Conservation (phyloP, 2,888 invertebrate genomes). For the Drosophila antonietae region DNA sequence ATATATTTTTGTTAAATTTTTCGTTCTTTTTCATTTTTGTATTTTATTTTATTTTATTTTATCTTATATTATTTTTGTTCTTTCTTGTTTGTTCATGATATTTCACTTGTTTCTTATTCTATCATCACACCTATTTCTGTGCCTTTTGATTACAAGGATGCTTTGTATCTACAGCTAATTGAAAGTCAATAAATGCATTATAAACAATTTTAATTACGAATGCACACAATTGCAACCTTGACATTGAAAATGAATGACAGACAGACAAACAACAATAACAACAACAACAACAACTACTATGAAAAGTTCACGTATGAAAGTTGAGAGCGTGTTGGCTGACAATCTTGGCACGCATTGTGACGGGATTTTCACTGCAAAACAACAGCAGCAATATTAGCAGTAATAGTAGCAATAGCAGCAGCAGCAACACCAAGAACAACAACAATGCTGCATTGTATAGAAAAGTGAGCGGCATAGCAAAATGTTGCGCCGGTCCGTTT, state of each 20-base stretch:
- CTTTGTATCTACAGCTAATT: conserved; percentile 65
- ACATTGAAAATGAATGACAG: conserved; percentile 78
- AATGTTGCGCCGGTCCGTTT: conserved; percentile 43
- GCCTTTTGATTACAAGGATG: conserved; percentile 64
- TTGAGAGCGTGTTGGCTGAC: conserved; percentile 49
- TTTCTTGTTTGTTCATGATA: conserved; percentile 26
- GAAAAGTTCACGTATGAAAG: conserved; percentile 79
- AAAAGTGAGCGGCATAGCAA: conserved; percentile 69
- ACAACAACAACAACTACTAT: conserved; percentile 25
- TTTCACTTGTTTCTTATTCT: conserved; percentile 23
- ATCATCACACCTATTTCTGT: conserved; percentile 29
- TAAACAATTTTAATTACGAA: conserved; percentile 59
- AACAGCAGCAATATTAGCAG: conserved; percentile 5
- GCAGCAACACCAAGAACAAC: conserved; percentile 16
- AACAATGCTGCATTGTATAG: conserved; percentile 38
- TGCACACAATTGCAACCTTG: conserved; percentile 64
- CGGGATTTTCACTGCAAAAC: conserved; percentile 67
- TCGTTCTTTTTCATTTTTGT: neutral
- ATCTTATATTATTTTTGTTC: neutral
- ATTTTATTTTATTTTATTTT: conserved; percentile 11
- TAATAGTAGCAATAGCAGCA: conserved; percentile 2
- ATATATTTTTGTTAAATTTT: conserved; percentile 7
- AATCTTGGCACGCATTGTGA: conserved; percentile 71
- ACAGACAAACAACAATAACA: conserved; percentile 15
- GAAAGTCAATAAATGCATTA: conserved; percentile 78